These are phyloP conservation scores for Dolichotis patagonum DNA, from an alignment of 2,113 vertebrate species.

Conservation along the genomic window DNA sequence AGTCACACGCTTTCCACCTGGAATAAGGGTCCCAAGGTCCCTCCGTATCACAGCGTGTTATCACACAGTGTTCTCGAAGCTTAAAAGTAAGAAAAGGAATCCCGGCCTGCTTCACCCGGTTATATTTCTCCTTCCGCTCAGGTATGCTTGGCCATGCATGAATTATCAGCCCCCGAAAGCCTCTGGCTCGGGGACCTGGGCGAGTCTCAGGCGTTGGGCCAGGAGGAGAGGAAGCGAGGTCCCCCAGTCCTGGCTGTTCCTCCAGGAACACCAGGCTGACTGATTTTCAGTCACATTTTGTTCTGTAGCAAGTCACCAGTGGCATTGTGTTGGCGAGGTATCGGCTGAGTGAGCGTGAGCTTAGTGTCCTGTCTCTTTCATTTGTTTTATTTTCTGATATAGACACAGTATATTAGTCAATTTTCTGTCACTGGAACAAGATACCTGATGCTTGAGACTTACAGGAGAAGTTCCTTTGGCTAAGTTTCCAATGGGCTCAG, in stretches of 20 bases:
- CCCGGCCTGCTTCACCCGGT: neutral
- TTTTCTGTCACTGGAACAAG: neutral
- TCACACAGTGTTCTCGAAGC: neutral
- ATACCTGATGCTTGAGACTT: neutral
- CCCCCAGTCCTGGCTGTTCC: neutral
- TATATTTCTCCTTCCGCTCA: neutral
- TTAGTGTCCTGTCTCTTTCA: neutral
- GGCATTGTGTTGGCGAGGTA: neutral
- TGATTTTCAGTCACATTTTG: neutral
- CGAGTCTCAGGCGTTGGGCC: neutral
- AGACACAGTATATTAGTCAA: neutral
- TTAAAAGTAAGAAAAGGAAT: neutral
- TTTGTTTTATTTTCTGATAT: slow-evolving; percentile 26
- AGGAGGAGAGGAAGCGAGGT: neutral
- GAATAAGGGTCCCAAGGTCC: neutral
- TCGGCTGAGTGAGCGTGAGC: neutral
- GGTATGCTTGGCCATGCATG: neutral
- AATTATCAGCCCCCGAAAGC: neutral
- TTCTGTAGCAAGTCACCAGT: neutral
- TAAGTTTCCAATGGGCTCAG: neutral
- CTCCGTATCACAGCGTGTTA: neutral
- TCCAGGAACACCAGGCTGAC: neutral
- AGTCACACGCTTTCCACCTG: neutral
- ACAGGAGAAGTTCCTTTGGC: neutral
- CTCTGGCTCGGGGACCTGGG: neutral